A percentile compares a stretch with the other conserved stretches of the same genome.
These are phyloP conservation scores for Ichneumon xanthorius DNA, from an alignment of 2,888 invertebrate species.

Conservation along the genomic window DNA sequence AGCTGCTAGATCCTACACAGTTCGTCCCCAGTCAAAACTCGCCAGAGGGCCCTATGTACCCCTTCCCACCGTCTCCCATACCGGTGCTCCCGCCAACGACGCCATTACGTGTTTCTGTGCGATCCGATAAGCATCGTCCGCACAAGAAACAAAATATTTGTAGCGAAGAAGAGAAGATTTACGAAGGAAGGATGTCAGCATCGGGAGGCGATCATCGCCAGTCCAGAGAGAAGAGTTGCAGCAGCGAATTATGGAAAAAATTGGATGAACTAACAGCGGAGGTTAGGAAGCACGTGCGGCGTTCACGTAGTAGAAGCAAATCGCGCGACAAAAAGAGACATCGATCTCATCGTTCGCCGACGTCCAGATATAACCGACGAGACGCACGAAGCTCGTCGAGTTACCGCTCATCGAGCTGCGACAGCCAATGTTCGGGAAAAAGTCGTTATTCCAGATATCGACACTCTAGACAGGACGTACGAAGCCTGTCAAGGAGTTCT, in stretches of 20 bases:
- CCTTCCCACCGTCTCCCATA: background rate
- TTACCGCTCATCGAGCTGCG: background rate
- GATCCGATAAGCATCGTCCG: slow-evolving; percentile 5
- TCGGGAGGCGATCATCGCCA: background rate
- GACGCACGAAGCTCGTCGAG: slow-evolving; percentile 31
- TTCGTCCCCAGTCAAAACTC: background rate
- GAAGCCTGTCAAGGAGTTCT: slow-evolving; percentile 2
- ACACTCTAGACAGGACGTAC: slow-evolving; percentile 3
- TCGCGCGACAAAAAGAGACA: background rate
- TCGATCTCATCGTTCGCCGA: background rate
- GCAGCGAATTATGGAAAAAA: slow-evolving; percentile 1
- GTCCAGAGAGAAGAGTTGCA: background rate
- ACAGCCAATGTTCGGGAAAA: background rate
- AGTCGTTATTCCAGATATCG: slow-evolving; percentile 5
- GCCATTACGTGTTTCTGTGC: slow-evolving; percentile 35
- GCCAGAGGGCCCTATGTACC: background rate
- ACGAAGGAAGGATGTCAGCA: background rate
- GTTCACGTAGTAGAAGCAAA: slow-evolving; percentile 16
- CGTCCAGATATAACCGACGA: background rate
- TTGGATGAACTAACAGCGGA: background rate
- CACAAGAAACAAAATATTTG: slow-evolving; percentile 1
- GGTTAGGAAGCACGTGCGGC: slow-evolving; percentile 10
- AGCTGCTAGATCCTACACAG: slow-evolving; percentile 30
- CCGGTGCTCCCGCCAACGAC: background rate
- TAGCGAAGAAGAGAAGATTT: background rate